Evolutionary conservation across 2,888 invertebrate genomes (phyloP), one percentile per base, ranked within the genome.

Genomic region (Iselma pallidipennis): DNA sequence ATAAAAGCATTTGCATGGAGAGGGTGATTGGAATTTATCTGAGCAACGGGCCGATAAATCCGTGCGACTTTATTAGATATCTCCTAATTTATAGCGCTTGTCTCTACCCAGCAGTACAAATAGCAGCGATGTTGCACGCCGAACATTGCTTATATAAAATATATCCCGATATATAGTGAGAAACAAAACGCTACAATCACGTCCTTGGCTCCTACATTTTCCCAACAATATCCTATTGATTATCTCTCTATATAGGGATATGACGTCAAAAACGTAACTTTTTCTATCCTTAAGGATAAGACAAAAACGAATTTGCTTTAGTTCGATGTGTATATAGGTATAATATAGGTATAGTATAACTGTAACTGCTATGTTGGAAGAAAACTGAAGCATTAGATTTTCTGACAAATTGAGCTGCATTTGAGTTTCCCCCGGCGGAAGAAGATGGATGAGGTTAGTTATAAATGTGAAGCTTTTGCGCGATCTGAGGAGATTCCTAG

Each of bases 401-500:
- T 81, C 82, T 82, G 82, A 83, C 83, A 83, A 83, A 83, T 83
- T 82, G 82, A 81, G 82, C 82, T 82, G 82, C 82, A 81, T 82
- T 82, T 81, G 81, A 81, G 81, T 79, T 77, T 74, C 77, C 79
- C 78, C 74, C 69, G 58, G 75, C 74, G 78, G 80, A 82, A 77
- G 80, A 83, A 83, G 83, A 83, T 83, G 82, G 83, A 83, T 83
- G 82, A 82, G 82, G 82, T 81, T 82, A 82, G 83, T 83, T 83
- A 83, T 83, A 83, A 82, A 83, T 82, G 82, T 83, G 82, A 82
- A 81, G 82, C 82, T 82, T 82, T 81, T 78, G 80, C 80, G 76
- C 80, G 80, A 81, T 80, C 78, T 77, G 77, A 75, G 78, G 77
- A 78, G 80, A 80, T 79, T 80, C 77, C 77, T 74, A 75, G 74